phyloP scores from a whole-genome alignment of 1,140 invertebrate genomes.

The Ctenoplectra terminalis region DNA sequence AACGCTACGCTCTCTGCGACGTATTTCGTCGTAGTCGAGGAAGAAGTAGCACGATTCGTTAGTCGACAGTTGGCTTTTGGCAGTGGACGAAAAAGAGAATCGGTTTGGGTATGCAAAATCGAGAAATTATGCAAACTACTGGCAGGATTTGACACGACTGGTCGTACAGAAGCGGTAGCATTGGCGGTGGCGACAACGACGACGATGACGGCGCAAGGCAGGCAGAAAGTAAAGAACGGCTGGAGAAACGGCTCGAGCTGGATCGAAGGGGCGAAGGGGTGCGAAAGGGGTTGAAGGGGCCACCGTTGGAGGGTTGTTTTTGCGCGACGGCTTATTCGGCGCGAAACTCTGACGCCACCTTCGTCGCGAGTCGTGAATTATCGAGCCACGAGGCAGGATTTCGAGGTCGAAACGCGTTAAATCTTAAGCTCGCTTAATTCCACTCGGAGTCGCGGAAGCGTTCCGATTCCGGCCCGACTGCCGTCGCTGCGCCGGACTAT shows the following conservation, averaged over 20 bases:
- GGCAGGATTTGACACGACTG: conserved; percentile 69
- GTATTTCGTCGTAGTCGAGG: neutral
- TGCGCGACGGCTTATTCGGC: conserved; percentile 60
- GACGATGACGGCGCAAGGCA: neutral
- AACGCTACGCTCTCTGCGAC: neutral
- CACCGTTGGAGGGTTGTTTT: conserved; percentile 59
- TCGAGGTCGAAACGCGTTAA: conserved; percentile 61
- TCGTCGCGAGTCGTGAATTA: conserved; percentile 60
- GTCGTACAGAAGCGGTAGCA: conserved; percentile 6
- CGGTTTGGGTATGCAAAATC: conserved; percentile 70
- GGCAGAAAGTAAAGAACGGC: conserved; percentile 17
- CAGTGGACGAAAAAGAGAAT: conserved; percentile 36
- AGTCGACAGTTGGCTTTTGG: conserved; percentile 22
- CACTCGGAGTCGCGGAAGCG: conserved; percentile 40
- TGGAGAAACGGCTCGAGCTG: neutral
- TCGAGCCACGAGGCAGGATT: conserved; percentile 57
- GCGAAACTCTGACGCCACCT: conserved; percentile 62
- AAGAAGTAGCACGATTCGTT: conserved; percentile 49
- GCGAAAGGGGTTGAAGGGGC: neutral
- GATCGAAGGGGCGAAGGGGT: neutral
- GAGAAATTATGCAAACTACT: conserved; percentile 76
- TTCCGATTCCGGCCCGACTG: conserved; percentile 25
- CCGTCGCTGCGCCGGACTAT: conserved; percentile 38
- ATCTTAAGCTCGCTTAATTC: conserved; percentile 66
- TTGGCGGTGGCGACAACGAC: neutral